A percentile compares a stretch with the other conserved stretches of the same genome.
phyloP scores from a whole-genome alignment of 2,113 vertebrate genomes.

The Neofelis nebulosa region DNA sequence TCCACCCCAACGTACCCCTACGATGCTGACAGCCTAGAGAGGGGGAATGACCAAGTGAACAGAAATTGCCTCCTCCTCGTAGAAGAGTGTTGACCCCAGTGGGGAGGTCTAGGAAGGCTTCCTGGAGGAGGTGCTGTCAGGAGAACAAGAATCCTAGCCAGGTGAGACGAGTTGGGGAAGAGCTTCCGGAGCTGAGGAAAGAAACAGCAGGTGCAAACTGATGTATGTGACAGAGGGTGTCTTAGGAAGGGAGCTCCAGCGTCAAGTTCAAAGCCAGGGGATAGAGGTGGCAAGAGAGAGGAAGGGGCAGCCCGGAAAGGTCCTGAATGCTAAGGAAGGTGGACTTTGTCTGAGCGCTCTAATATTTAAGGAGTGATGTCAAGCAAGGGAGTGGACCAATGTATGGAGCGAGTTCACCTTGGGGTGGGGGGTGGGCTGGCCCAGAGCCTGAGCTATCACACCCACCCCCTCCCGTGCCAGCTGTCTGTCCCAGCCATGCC shows the following conservation, averaged over 20 bases:
- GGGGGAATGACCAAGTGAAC: not conserved
- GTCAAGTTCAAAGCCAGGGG: not conserved
- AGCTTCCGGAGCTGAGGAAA: not conserved
- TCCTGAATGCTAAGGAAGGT: not conserved
- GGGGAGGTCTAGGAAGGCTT: not conserved
- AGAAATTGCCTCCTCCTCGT: not conserved
- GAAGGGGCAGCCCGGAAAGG: not conserved
- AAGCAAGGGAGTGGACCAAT: too few species aligned
- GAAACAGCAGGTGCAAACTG: not conserved
- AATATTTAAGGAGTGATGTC: not conserved
- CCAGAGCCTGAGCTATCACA: not conserved
- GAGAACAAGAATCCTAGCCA: not conserved
- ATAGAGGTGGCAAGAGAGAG: not conserved
- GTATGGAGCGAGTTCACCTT: not conserved
- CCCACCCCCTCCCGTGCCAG: fast-evolving
- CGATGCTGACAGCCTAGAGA: not conserved
- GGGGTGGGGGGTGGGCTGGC: not conserved
- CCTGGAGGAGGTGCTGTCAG: not conserved
- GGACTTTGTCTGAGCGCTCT: not conserved
- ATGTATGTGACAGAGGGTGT: not conserved
- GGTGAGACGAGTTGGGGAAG: not conserved
- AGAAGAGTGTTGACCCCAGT: not conserved
- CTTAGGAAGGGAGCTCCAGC: not conserved
- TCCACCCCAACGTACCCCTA: too few species aligned
- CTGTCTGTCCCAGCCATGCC: fast-evolving